A percentile compares a stretch with the other conserved stretches of the same genome.
Conservation (phyloP, 1,140 invertebrate genomes). For the Euura saliciscinereae region DNA sequence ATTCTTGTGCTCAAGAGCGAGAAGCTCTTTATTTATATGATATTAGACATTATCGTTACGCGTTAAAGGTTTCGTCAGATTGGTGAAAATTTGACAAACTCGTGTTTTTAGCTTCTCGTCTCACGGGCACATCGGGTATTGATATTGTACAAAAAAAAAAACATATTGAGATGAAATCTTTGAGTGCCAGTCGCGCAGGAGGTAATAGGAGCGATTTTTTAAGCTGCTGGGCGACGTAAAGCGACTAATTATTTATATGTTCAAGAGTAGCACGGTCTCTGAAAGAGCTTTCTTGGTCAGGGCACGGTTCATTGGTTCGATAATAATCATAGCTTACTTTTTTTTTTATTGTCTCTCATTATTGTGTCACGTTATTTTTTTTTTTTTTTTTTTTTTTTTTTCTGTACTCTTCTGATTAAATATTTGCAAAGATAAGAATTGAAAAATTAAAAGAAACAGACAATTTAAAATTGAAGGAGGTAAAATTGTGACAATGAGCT, state of each 20-base stretch:
- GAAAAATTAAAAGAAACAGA: too few species aligned
- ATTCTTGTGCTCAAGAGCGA: too few species aligned
- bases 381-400: background rate
- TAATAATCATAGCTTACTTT: slow-evolving; percentile 15
- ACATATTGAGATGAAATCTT: background rate
- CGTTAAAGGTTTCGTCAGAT: background rate
- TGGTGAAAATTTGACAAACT: background rate
- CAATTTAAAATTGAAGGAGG: too few species aligned
- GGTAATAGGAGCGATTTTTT: slow-evolving; percentile 41
- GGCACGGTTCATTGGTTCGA: slow-evolving; percentile 39
- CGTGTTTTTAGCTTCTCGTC: background rate
- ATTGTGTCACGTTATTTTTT: background rate
- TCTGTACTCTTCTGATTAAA: background rate
- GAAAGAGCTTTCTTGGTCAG: slow-evolving; percentile 37
- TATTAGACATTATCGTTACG: too few species aligned
- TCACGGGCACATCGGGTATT: background rate
- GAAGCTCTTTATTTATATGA: too few species aligned
- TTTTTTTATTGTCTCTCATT: background rate
- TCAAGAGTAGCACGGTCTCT: slow-evolving; percentile 59
- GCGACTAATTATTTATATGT: slow-evolving; percentile 45
- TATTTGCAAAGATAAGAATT: too few species aligned
- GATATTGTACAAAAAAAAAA: background rate
- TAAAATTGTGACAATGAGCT: too few species aligned
- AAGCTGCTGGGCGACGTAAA: slow-evolving; percentile 53
- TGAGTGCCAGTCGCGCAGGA: slow-evolving; percentile 53